Base-by-base conservation (phyloP, 2,113 vertebrate genomes). In the Potamarius usumacintae region DNA sequence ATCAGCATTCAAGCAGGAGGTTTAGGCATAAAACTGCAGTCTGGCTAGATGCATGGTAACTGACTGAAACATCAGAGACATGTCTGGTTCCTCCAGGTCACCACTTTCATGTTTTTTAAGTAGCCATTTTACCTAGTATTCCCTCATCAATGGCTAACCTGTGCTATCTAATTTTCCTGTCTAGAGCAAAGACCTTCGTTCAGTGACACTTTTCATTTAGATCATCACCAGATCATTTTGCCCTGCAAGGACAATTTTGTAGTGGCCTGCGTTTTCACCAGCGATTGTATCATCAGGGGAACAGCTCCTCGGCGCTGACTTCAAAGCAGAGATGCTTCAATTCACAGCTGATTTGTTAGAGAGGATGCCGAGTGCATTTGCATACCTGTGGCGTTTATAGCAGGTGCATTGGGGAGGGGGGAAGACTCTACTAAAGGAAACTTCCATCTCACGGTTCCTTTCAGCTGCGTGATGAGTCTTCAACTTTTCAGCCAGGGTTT, bases 191-290 rank as follows among this genome's bases (percentile, higher is more conserved):
- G 81, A 67, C 82, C 65, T 58, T 27, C 65, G 50, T 78, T 85
- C 84, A 27, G 81, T 90, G 89, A 90, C 87, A 85, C 81, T 84
- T 81, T 77, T 71, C 60, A 60, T 89, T 88, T 84, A 82, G 84
- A 22, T 42, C 42, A 42, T 42, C 42, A 42, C 84, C 34, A 60
- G 86, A 88, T 85, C 79, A 87, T 81, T 74, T 85, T 86, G 83
- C 87, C 88, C 85, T 90, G 76, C 90, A 86, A 88, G 89, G 89
- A 88, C 88, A 91, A 90, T 89, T 90, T 90, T 87, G 71, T 34
- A 88, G 55, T 72, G 17, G 77, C 57, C 18, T 86, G 60, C 53
- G 53, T 88, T 87, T 88, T 83, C 50, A 85, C 20, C 79, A 22
- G 58, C 1, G 60, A 30, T 55, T n/a, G 74, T 74, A 85, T 89